Evolutionary conservation across 2,888 invertebrate genomes (phyloP), one percentile per base, ranked within the genome.

Genomic region (Mythimna pallens): DNA sequence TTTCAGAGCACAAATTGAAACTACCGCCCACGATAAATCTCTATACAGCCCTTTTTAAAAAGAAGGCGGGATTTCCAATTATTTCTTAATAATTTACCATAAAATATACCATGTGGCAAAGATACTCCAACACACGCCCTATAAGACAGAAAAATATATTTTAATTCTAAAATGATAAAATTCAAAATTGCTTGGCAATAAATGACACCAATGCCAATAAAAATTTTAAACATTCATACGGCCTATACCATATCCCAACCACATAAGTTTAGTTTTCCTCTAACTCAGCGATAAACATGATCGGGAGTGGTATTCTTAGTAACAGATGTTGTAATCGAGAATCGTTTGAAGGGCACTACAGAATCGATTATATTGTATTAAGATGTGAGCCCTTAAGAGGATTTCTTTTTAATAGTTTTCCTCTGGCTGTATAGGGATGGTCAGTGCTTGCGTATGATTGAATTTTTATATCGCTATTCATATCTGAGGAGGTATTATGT

Each of bases 251-350:
- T 77, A 22, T 10, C 7, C 17, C 1, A 0, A 10, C 0, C 0
- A 0, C 0, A 40, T 85, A 90, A 76, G 80, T 86, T 76, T 67
- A 0, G 73, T 61, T 80, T 83, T 86, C 1, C 17, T 20, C 12
- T 52, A 25, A 9, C 25, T 8, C 20, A 65, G 0, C 20, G 0
- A 47, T 47, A 65, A 36, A 66, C 22, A 36, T 76, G 78, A 78
- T 43, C 69, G 80, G 88, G 83, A 62, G 43, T 68, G 71, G 86
- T 79, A 81, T 85, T 85, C 87, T 72, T 85, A 86, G 92, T 88
- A 92, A 93, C 95, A 95, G 94, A 95, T 95, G 95, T 93, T 89
- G 90, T 91, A 93, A 92, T 92, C 93, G 92, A 92, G 91, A 92
- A 90, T 90, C 89, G 92, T 92, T 93, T 92, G 93, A 92, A 92